These are phyloP conservation scores for Murina feae DNA, from an alignment of 2,113 vertebrate species.

Conservation along the genomic window DNA sequence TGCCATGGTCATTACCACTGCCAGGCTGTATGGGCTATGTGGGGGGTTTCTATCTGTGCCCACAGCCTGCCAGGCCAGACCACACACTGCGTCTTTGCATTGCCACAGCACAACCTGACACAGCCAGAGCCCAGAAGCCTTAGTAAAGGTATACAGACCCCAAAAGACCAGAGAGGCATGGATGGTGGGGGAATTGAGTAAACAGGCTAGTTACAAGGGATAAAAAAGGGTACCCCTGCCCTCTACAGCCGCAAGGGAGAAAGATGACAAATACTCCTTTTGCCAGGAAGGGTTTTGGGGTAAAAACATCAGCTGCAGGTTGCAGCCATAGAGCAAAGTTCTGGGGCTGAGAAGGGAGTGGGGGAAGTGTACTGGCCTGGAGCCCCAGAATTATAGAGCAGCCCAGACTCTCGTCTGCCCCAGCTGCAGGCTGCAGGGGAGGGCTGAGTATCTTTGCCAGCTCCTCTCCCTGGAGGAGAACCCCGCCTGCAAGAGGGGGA, in stretches of 20 bases:
- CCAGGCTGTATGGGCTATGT: neutral
- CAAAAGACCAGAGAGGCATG: slow-evolving; percentile 46
- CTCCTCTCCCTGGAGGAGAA: neutral
- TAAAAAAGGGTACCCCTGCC: neutral
- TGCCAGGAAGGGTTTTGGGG: neutral
- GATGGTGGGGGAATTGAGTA: neutral
- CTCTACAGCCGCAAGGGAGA: neutral
- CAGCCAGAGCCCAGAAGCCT: neutral
- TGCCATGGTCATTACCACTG: neutral
- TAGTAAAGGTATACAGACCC: neutral
- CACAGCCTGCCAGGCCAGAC: neutral
- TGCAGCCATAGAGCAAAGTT: slow-evolving; percentile 4
- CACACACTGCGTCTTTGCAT: neutral
- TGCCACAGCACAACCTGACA: neutral
- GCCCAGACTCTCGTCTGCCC: neutral
- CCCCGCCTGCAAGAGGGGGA: neutral
- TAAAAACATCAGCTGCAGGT: slow-evolving; percentile 31
- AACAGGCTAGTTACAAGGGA: neutral
- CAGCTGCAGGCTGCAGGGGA: slow-evolving; percentile 29
- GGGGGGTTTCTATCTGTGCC: neutral
- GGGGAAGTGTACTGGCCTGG: neutral
- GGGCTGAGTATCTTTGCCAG: neutral
- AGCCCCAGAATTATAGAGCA: slow-evolving; percentile 27
- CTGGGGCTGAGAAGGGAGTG: neutral
- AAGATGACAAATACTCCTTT: neutral